These are phyloP conservation scores for Penaeus chinensis DNA, from an alignment of 1,140 invertebrate genomes.

Conservation along the genomic window DNA sequence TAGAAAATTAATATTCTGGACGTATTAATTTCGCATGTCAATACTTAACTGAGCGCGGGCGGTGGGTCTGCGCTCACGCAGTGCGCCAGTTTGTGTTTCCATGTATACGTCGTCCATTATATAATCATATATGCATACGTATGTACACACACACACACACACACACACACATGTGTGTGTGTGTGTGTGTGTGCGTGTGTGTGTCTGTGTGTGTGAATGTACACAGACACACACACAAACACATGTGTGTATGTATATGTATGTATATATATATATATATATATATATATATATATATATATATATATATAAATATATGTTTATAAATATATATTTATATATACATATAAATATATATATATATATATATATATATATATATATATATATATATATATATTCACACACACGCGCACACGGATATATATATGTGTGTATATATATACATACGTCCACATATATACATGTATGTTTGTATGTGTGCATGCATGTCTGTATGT, in stretches of 20 bases:
- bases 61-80: too few relatives aligned
- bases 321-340: too few relatives aligned
- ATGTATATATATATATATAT: background rate
- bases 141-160: background rate
- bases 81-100: background rate
- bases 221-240: too few relatives aligned
- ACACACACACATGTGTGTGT: background rate
- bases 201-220: background rate
- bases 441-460: background rate
- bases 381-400: constrained; percentile 6
- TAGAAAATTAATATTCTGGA: too few relatives aligned
- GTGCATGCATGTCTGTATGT: background rate
- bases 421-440: constrained; percentile 21
- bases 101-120: background rate
- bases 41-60: too few relatives aligned
- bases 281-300: background rate
- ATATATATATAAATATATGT: background rate
- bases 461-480: background rate
- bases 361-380: too few relatives aligned
- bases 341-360: too few relatives aligned
- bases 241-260: constrained; percentile 9
- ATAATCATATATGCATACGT: background rate
- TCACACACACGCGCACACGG: background rate
- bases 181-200: background rate
- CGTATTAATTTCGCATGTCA: too few relatives aligned